Base-by-base conservation (phyloP, 2,888 invertebrate genomes). In the Drosophila atripex region DNA sequence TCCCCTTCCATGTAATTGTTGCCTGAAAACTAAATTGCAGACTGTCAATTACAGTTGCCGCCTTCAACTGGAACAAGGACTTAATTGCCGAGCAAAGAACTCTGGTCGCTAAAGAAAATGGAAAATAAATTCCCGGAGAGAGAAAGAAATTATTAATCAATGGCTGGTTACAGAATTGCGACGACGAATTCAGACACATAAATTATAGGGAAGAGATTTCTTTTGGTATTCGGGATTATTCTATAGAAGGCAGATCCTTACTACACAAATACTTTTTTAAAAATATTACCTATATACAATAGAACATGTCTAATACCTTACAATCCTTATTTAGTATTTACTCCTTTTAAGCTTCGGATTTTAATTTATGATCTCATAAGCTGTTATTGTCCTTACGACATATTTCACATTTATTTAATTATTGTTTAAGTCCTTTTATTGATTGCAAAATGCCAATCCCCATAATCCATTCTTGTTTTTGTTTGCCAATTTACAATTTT, bases 41-140 rank as follows among this genome's bases (percentile, higher is more conserved):
- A 63, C 76, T 83, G 80, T 82, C 80, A 82, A 83, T 83, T 76
- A 76, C 80, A 83, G 84, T 74, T 77, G 77, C 84, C 74, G 61
- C 64, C 64, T 64, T 53, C 52, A 45, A 66, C 21, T 41, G 53
- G 75, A 65, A 57, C 51, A 61, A 47, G 64, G 47, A 65, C 73
- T 69, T 75, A 82, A 82, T 80, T 82, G 82, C 71, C 51, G n/a
- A 55, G 25, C 43, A 51, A 61, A 60, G 51, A 38, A 45, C 28
- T 28, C 45, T 18, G 41, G 18, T 41, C 38, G 16, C 4, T 2
- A 38, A 51, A 41, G 45, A 45, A 43, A 39, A 38, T 5, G 25
- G 45, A 28, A 55, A 46, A 30, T 43, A 49, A 41, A 55, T 46
- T 28, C 28, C 12, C 11, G n/a, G 45, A 52, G 35, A 50, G 30